phyloP scores from a whole-genome alignment of 2,113 vertebrate species.

The Malaclemys terrapin region DNA sequence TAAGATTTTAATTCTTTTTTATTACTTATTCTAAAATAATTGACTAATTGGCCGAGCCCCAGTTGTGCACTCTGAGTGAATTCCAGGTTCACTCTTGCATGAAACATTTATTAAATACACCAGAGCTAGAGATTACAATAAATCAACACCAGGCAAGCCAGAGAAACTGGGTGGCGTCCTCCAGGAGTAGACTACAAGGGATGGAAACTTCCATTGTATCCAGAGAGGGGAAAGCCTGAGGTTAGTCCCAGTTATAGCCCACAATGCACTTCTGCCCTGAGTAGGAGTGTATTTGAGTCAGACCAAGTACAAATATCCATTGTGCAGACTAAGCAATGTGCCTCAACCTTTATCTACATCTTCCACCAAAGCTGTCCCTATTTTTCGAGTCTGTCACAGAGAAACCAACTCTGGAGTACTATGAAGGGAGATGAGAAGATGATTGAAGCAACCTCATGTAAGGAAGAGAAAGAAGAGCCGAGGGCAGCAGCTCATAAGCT shows the following conservation, averaged over 20 bases:
- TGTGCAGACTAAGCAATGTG: not conserved
- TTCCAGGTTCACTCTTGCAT: slow-evolving; percentile 58
- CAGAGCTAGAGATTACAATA: not conserved
- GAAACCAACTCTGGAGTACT: not conserved
- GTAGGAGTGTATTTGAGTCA: not conserved
- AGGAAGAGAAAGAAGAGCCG: not conserved
- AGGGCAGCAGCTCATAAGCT: not conserved
- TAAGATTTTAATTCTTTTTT: not conserved
- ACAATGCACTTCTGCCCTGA: not conserved
- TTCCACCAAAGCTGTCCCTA: not conserved
- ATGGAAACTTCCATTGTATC: slow-evolving; percentile 51
- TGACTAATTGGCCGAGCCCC: slow-evolving; percentile 52
- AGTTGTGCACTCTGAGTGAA: slow-evolving; percentile 48
- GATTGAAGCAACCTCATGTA: not conserved
- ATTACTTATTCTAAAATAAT: slow-evolving; percentile 52
- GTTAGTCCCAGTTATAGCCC: not conserved
- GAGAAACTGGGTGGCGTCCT: not conserved
- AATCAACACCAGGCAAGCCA: not conserved
- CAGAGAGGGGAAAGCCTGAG: slow-evolving; percentile 58
- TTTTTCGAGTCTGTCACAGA: not conserved
- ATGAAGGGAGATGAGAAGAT: not conserved
- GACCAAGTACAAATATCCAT: not conserved
- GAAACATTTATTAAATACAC: slow-evolving; percentile 37
- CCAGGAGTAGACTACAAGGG: not conserved
- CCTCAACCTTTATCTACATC: not conserved